Percentiles rank a stretch among this genome's conserved stretches.
phyloP scores from a whole-genome alignment of 2,888 invertebrate species.

The Morpho helenor region DNA sequence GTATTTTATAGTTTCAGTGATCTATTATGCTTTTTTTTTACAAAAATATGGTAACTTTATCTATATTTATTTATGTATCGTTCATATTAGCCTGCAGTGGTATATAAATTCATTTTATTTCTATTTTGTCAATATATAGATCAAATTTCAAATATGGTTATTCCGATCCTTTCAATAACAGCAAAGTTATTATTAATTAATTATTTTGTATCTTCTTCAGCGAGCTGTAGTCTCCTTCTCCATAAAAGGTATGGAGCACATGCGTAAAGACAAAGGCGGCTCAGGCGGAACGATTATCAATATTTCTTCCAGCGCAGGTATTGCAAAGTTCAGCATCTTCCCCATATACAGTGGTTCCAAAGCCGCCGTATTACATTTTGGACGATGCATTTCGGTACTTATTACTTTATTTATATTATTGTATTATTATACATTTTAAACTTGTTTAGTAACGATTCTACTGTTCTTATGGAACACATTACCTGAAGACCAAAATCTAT shows the following conservation, averaged over 20 bases:
- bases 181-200: too few species aligned
- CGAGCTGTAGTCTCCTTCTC: conserved; percentile 66
- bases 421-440: background rate
- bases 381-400: conserved; percentile 32
- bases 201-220: conserved; percentile 35
- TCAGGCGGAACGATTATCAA: conserved; percentile 61
- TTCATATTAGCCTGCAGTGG: too few species aligned
- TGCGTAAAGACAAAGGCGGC: conserved; percentile 61
- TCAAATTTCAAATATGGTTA: too few species aligned
- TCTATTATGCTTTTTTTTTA: too few species aligned
- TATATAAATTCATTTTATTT: too few species aligned
- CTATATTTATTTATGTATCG: too few species aligned
- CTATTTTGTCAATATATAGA: too few species aligned
- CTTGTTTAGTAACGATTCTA: too few species aligned
- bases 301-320: conserved; percentile 56
- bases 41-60: too few species aligned
- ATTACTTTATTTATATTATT: background rate
- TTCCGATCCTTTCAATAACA: too few species aligned
- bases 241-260: conserved; percentile 53
- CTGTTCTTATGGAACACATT: too few species aligned
- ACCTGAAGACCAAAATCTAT: background rate
- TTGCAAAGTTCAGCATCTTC: conserved; percentile 46
- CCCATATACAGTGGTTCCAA: conserved; percentile 63
- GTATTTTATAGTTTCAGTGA: too few species aligned
- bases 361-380: conserved; percentile 62